phyloP scores from a whole-genome alignment of 2,888 invertebrate species.

The Troides helena region DNA sequence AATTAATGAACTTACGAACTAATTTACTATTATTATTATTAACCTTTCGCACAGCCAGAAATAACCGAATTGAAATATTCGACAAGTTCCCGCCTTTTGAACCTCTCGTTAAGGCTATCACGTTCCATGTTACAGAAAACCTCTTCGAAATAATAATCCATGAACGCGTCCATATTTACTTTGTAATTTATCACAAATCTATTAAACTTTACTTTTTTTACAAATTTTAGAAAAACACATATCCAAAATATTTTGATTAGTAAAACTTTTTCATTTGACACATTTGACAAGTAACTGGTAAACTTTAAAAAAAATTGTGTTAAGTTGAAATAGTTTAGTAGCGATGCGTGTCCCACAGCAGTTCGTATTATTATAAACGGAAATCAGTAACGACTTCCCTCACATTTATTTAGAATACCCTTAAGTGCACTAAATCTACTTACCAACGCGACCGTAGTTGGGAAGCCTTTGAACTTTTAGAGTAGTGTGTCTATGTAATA shows the following conservation, averaged over 20 bases:
- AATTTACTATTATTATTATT: too few species aligned
- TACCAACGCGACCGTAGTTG: conserved; percentile 46
- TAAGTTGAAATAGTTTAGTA: conserved; percentile 1
- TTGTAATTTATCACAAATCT: background rate
- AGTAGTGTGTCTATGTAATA: background rate
- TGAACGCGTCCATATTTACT: conserved; percentile 85
- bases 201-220: background rate
- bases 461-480: conserved; percentile 41
- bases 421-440: conserved; percentile 64
- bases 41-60: conserved; percentile 84
- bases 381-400: conserved; percentile 49
- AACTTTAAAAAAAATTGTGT: background rate
- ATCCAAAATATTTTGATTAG: conserved; percentile 7
- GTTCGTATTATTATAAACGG: conserved; percentile 41
- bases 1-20: too few species aligned
- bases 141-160: conserved; percentile 89
- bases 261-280: conserved; percentile 2
- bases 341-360: conserved; percentile 5
- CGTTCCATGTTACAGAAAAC: conserved; percentile 86
- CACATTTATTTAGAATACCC: conserved; percentile 48
- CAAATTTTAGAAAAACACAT: background rate
- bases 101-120: conserved; percentile 85
- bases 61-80: conserved; percentile 90
- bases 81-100: conserved; percentile 85
- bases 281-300: background rate